Conservation (phyloP, 2,797 vertebrate species). For the Melanotaenia nigrans region DNA sequence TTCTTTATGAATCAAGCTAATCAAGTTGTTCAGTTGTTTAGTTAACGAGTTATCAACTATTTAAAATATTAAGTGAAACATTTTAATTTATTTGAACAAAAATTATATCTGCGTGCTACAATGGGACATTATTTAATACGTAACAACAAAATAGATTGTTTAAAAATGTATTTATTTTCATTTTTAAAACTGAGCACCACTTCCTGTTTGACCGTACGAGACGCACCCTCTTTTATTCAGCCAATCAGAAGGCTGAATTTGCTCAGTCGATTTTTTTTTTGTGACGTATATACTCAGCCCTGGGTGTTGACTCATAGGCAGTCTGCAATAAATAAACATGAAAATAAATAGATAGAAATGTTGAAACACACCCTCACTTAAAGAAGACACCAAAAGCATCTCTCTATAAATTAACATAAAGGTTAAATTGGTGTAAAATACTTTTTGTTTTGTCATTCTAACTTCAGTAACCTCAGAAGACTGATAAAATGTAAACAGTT, state of each 20-base stretch:
- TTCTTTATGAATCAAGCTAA: constrained; percentile 8
- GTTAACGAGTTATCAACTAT: not conserved
- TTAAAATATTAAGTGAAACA: not conserved
- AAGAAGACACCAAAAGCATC: too few species aligned
- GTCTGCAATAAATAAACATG: accelerated
- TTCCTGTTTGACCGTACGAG: constrained; percentile 62
- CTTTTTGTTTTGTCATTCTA: too few species aligned
- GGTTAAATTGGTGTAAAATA: too few species aligned
- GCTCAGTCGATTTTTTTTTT: constrained; percentile 47
- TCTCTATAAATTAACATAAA: not conserved
- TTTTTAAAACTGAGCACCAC: constrained; percentile 1
- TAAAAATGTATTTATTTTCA: constrained; percentile 19
- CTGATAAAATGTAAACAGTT: too few species aligned
- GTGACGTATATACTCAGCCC: accelerated
- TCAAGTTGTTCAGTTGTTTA: constrained; percentile 31
- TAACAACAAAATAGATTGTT: accelerated
- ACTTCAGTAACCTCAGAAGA: too few species aligned
- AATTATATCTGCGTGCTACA: accelerated
- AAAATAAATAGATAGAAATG: not conserved
- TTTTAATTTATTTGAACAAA: accelerated
- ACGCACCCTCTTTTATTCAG: constrained; percentile 37
- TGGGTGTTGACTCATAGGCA: constrained; percentile 33
- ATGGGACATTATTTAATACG: not conserved
- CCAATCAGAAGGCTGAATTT: constrained; percentile 75
- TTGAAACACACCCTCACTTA: too few species aligned